Evolutionary conservation across 2,113 vertebrate species (phyloP), one percentile per base, ranked within the genome.

Genomic region (Burhinus oedicnemus): DNA sequence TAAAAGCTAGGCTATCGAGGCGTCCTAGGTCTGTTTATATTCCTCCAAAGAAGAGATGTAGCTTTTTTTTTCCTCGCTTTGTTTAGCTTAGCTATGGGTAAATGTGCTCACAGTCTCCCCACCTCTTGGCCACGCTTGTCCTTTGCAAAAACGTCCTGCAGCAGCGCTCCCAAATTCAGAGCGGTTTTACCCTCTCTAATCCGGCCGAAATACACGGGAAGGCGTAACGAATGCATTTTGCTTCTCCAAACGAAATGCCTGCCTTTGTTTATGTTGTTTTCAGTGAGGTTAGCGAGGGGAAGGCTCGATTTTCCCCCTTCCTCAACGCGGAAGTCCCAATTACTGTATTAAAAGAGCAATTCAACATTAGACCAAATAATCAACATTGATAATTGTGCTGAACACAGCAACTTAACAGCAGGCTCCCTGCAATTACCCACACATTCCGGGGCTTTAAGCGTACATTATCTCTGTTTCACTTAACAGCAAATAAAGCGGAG

Each of bases 1-100:
- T 91, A 97, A 96, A 91, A 93, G 66, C 97, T 97, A 78, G 89
- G 64, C 96, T 49, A 87, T 90, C 95, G 94, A 95, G 95, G 94
- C 90, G 90, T 98, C 97, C 95, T 95, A 95, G 96, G 65, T 98
- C 97, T 97, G 97, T 98, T 98, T 96, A 95, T 97, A 96, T 96
- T 97, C 84, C 80, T 97, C 85, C 95, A 85, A 95, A 98, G 97
- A 84, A 96, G 58, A 94, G 36, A 91, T 91, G 84, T 66, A 81
- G 76, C 22, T 72, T 80, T 83, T 72, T 23, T 40, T 1, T 71
- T 8, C 64, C 42, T 75, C 21, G 29, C 87, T 97, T 95, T 95
- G 79, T 94, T 89, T 95, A 94, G 83, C 47, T 96, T 92, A 95
- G 83, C 90, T 77, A 15, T 54, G 91, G 77, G 62, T 70, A 92